phyloP scores from a whole-genome alignment of 2,113 vertebrate species.

The Sapayoa aenigma region DNA sequence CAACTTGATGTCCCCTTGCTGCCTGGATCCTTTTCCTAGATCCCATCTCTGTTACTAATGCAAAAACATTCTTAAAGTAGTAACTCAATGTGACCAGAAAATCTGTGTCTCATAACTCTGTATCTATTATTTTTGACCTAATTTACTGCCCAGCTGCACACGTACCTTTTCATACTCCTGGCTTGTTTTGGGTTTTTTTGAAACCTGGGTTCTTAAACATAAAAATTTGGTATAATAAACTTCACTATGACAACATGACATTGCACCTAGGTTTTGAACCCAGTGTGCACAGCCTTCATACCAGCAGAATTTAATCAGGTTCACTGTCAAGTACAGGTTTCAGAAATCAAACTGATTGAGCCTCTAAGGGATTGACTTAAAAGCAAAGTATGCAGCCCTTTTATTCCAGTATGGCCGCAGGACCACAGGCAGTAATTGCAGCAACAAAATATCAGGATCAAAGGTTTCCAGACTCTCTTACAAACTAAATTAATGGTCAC shows the following conservation, averaged over 20 bases:
- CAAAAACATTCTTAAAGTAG: neutral
- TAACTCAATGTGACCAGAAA: neutral
- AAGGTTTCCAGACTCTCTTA: constrained; percentile 14
- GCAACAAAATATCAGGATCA: constrained; percentile 18
- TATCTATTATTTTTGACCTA: neutral
- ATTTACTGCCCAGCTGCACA: neutral
- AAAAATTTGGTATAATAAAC: neutral
- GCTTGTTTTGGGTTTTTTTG: neutral
- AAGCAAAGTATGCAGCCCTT: constrained; percentile 28
- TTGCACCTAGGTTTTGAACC: constrained; percentile 10
- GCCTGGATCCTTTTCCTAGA: neutral
- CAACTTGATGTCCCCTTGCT: neutral
- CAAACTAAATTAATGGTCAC: constrained; percentile 28
- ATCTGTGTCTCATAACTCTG: neutral
- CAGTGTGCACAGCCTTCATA: neutral
- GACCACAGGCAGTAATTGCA: constrained; percentile 10
- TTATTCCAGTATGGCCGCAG: constrained; percentile 22
- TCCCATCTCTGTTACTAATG: neutral
- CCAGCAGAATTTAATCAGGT: constrained; percentile 39
- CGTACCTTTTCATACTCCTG: neutral
- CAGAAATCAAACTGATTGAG: constrained; percentile 52
- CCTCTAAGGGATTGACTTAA: constrained; percentile 37
- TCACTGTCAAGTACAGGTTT: constrained; percentile 20
- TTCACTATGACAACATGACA: neutral
- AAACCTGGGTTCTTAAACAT: neutral